phyloP scores from a whole-genome alignment of 2,113 vertebrate species.

The Notothenia rossii region DNA sequence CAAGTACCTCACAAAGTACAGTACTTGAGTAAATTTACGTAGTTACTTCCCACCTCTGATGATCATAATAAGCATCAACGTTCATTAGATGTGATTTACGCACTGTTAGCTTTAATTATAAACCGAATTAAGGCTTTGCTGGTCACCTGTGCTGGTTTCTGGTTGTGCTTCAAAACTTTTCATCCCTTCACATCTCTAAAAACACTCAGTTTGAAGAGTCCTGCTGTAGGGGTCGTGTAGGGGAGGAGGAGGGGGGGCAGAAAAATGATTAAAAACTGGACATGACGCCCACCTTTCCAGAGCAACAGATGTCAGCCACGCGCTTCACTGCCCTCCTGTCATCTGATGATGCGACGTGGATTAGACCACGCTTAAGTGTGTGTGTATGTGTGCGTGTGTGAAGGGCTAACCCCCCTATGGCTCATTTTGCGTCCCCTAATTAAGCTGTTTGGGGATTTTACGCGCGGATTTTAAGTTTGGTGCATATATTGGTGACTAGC shows the following conservation, averaged over 20 bases:
- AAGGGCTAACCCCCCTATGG: neutral
- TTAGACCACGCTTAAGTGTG: constrained; percentile 53
- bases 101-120: neutral
- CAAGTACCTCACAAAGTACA: too few relatives aligned
- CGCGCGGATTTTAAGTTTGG: constrained; percentile 7
- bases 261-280: constrained; percentile 49
- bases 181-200: neutral
- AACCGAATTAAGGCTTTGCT: neutral
- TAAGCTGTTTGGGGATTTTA: constrained; percentile 1
- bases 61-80: too few relatives aligned
- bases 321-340: constrained; percentile 67
- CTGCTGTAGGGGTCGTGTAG: too few relatives aligned
- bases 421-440: neutral
- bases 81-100: too few relatives aligned
- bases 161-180: constrained; percentile 38
- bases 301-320: constrained; percentile 83
- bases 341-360: constrained; percentile 72
- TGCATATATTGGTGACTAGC: too few relatives aligned
- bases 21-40: too few relatives aligned
- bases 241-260: neutral
- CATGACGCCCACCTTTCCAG: constrained; percentile 60
- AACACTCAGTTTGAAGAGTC: too few relatives aligned
- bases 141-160: constrained; percentile 38
- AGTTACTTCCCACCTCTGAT: too few relatives aligned
- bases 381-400: constrained; percentile 2